Conservation (phyloP, 1,140 invertebrate species). For the Proctacanthus coquilletti region DNA sequence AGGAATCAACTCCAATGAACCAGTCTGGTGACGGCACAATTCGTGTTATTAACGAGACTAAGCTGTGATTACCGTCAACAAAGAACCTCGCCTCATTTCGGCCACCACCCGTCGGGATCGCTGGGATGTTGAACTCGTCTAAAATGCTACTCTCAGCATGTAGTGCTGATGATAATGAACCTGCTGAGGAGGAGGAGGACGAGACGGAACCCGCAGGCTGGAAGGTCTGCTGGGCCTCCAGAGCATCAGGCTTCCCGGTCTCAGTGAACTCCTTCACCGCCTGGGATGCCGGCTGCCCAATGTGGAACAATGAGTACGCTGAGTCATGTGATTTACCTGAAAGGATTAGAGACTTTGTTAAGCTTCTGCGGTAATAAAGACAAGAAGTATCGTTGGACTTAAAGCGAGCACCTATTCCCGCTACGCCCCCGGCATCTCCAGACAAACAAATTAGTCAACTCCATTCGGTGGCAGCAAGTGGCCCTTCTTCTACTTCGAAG, state of each 20-base stretch:
- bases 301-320: conserved; percentile 60
- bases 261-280: conserved; percentile 72
- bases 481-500: too few species aligned
- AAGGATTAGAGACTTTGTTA: too few species aligned
- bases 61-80: conserved; percentile 78
- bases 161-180: conserved; percentile 21
- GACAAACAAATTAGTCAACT: too few species aligned
- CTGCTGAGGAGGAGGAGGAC: not conserved
- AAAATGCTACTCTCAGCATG: conserved; percentile 39
- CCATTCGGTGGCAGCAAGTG: too few species aligned
- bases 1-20: conserved; percentile 91
- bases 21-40: conserved; percentile 94
- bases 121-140: conserved; percentile 68
- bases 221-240: conserved; percentile 36
- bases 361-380: too few species aligned
- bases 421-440: too few species aligned
- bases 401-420: too few species aligned
- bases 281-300: conserved; percentile 54
- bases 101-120: conserved; percentile 59
- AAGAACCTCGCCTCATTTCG: conserved; percentile 68
- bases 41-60: conserved; percentile 72
- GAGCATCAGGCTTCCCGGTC: conserved; percentile 50
- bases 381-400: too few species aligned
- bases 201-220: not conserved
- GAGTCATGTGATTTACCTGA: conserved; percentile 74